Evolutionary conservation across 2,797 vertebrate genomes (phyloP).

Genomic region (Galaxias olidus): DNA sequence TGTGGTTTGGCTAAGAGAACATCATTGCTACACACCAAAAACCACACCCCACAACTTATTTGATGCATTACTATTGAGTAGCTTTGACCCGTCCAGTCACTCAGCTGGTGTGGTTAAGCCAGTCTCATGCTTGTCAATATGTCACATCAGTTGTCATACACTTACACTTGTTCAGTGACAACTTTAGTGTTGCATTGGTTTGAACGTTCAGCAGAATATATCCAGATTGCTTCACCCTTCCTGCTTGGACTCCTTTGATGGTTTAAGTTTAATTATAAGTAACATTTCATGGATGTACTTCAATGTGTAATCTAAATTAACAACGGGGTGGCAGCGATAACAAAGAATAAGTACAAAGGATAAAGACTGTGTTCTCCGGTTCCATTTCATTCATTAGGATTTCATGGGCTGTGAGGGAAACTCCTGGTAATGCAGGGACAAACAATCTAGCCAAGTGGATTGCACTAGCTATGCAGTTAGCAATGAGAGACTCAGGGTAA

Average conservation of each 20-base stretch:
- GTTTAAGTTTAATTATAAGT: slow-evolving; percentile 1
- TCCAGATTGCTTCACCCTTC: background rate
- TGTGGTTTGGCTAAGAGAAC: slow-evolving; percentile 4
- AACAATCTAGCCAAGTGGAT: too few relatives aligned
- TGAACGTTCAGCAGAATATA: background rate
- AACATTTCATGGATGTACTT: too few relatives aligned
- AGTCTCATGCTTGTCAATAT: background rate
- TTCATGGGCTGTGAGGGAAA: too few relatives aligned
- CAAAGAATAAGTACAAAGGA: too few relatives aligned
- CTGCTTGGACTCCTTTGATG: background rate
- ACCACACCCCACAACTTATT: slow-evolving; percentile 36
- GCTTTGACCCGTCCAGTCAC: slow-evolving; percentile 58
- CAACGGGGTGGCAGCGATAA: too few relatives aligned
- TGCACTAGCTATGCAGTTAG: too few relatives aligned
- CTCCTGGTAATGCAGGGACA: too few relatives aligned
- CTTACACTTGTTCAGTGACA: background rate
- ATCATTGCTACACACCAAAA: background rate
- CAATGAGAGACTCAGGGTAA: too few relatives aligned
- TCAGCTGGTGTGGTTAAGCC: slow-evolving; percentile 12
- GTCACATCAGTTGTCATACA: slow-evolving; percentile 45
- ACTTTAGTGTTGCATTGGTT: slow-evolving; percentile 1
- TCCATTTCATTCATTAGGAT: too few relatives aligned
- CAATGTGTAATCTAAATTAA: too few relatives aligned
- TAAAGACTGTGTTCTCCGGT: too few relatives aligned
- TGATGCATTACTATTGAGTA: slow-evolving; percentile 50